A percentile compares a stretch with the other conserved stretches of the same genome.
These are phyloP conservation scores for Triplophysa tibetana DNA, from an alignment of 2,113 vertebrate species.

Conservation along the genomic window DNA sequence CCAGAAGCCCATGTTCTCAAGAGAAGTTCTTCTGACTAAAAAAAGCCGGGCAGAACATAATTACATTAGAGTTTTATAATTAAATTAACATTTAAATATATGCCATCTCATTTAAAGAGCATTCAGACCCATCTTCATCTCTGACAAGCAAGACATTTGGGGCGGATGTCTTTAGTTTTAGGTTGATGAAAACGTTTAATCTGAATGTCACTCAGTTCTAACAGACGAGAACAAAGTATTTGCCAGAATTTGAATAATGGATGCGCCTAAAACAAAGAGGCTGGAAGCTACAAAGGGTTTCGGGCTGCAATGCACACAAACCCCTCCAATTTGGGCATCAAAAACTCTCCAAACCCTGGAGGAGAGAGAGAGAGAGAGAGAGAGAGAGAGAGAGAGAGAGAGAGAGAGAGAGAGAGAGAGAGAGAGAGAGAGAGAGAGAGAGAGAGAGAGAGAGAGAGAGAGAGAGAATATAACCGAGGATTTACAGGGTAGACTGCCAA, in stretches of 20 bases:
- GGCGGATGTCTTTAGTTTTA: conserved; percentile 16
- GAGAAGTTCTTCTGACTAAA: conserved; percentile 19
- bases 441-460: neutral
- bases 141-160: conserved; percentile 25
- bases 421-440: too few species aligned
- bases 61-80: conserved; percentile 21
- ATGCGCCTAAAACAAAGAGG: conserved; percentile 33
- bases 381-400: neutral
- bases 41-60: conserved; percentile 1
- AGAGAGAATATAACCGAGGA: conserved; percentile 22
- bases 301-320: conserved; percentile 3
- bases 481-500: conserved; percentile 23
- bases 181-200: conserved; percentile 29
- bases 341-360: conserved; percentile 13
- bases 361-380: too few species aligned
- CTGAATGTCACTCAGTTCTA: conserved; percentile 34
- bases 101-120: neutral
- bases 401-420: too few species aligned
- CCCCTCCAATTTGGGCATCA: conserved; percentile 33
- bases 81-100: conserved; percentile 25
- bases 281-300: conserved; percentile 25
- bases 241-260: conserved; percentile 37
- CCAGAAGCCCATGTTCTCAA: neutral
- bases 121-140: conserved; percentile 12
- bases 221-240: conserved; percentile 38